Evolutionary conservation across 1,140 invertebrate genomes (phyloP).

Genomic region (Bombus superbus): DNA sequence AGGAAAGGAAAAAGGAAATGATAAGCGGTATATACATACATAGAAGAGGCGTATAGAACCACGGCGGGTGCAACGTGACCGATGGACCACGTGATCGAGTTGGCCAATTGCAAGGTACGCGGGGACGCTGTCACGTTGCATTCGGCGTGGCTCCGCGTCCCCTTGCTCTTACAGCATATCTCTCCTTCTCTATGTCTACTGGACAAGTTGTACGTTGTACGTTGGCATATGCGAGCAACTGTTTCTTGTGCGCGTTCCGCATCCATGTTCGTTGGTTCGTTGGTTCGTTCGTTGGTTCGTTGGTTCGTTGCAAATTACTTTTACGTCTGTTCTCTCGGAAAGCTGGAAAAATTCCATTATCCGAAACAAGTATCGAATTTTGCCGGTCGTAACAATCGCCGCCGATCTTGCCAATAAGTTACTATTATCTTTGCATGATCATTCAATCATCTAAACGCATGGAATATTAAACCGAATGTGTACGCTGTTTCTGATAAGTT

Average conservation of each 20-base stretch:
- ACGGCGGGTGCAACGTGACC: slow-evolving; percentile 83
- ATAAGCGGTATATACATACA: neutral
- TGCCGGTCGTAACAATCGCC: neutral
- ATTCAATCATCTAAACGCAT: neutral
- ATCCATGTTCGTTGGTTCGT: neutral
- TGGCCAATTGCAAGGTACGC: slow-evolving; percentile 68
- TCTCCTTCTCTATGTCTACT: slow-evolving; percentile 41
- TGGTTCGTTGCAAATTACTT: too few relatives aligned
- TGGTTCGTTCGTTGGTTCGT: neutral
- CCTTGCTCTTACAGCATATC: slow-evolving; percentile 70
- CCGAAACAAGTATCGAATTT: neutral
- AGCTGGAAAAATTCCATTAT: neutral
- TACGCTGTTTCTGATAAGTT: neutral
- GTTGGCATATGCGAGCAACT: slow-evolving; percentile 58
- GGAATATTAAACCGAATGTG: neutral
- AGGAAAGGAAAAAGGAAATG: neutral
- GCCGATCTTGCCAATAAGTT: neutral
- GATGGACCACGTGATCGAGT: slow-evolving; percentile 68
- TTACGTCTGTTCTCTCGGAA: neutral
- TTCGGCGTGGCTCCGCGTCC: slow-evolving; percentile 71
- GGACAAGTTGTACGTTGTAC: slow-evolving; percentile 17
- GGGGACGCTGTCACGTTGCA: slow-evolving; percentile 75
- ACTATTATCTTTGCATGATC: neutral
- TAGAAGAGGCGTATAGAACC: slow-evolving; percentile 56
- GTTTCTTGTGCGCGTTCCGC: slow-evolving; percentile 16